Base-by-base conservation (phyloP, 2,888 invertebrate genomes). In the Schizotus pectinicornis region DNA sequence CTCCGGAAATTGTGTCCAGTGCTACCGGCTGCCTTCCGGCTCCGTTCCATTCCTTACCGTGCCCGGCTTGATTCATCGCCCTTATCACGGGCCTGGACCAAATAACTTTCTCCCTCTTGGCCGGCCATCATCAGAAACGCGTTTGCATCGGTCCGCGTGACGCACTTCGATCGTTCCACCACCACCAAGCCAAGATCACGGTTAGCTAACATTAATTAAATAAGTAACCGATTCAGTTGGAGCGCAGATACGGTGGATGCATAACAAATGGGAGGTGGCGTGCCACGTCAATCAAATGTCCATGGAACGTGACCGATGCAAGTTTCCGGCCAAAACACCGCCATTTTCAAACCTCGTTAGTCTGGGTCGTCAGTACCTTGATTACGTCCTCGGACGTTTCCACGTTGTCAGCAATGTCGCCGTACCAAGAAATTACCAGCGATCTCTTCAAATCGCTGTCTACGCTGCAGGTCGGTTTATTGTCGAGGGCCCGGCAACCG, bases 1-100 rank as follows among this genome's bases (percentile, higher is more conserved):
- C 68, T 65, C 77, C 76, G 79, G 79, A 79, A 79, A 79, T 79
- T 79, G 78, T 79, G 78, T 78, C 79, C 78, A 77, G 74, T 75
- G 75, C 73, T 73, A 70, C 74, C 72, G 76, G 73, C 74, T 71
- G 70, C 67, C 74, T 78, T 79, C 77, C 79, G 75, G 73, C 74
- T 77, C 77, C 76, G 77, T 72, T 77, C 77, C 76, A 76, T 71
- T 77, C 74, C 76, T 76, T 77, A 71, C 72, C 62, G 59, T 52
- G 45, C 38, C 60, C 52, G 57, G 51, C 61, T 68, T 71, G 70
- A 74, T 73, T 74, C 73, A 72, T 74, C 72, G 67, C 68, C 64
- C 71, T 72, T 73, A 73, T 73, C 73, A 65, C 60, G 56, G 61
- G 66, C 67, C 67, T 64, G 70, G 64, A 67, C 66, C 66, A 64